phyloP scores from a whole-genome alignment of 2,888 invertebrate species.

The Drosophila birchii region DNA sequence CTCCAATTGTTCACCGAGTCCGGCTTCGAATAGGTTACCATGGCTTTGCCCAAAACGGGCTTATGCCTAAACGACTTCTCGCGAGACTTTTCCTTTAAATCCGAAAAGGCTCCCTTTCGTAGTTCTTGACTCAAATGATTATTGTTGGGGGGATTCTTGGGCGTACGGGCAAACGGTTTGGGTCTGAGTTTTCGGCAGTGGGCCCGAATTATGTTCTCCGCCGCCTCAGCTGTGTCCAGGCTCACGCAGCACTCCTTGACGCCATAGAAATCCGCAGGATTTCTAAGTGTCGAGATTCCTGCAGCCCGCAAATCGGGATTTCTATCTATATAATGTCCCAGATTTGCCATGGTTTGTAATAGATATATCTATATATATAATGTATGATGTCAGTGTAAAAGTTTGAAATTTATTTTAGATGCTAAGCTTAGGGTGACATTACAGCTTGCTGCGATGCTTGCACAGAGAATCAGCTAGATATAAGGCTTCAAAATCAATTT shows the following conservation, averaged over 20 bases:
- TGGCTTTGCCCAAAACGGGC: slow-evolving; percentile 60
- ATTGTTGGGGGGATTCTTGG: not conserved
- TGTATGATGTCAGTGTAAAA: not conserved
- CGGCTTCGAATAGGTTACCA: slow-evolving; percentile 72
- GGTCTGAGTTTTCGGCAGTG: slow-evolving; percentile 2
- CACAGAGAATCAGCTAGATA: not conserved
- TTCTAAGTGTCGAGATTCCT: not conserved
- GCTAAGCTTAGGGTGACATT: not conserved
- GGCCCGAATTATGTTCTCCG: slow-evolving; percentile 8
- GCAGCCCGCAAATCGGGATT: slow-evolving; percentile 18
- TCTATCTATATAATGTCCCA: slow-evolving; percentile 12
- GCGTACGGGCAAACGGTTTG: slow-evolving; percentile 8
- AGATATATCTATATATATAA: not conserved
- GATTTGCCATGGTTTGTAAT: slow-evolving; percentile 7
- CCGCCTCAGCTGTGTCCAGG: slow-evolving; percentile 1
- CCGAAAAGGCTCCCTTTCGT: not conserved
- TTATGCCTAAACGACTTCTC: not conserved
- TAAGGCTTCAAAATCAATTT: not conserved
- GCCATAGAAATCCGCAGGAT: not conserved
- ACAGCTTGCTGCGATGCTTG: not conserved
- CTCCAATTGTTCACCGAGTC: slow-evolving; percentile 73
- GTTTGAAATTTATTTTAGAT: not conserved
- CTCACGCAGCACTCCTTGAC: slow-evolving; percentile 1
- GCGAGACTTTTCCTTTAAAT: slow-evolving; percentile 5
- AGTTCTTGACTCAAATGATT: not conserved